Base-by-base conservation (phyloP, 2,888 invertebrate species). In the Spilarctia lutea region DNA sequence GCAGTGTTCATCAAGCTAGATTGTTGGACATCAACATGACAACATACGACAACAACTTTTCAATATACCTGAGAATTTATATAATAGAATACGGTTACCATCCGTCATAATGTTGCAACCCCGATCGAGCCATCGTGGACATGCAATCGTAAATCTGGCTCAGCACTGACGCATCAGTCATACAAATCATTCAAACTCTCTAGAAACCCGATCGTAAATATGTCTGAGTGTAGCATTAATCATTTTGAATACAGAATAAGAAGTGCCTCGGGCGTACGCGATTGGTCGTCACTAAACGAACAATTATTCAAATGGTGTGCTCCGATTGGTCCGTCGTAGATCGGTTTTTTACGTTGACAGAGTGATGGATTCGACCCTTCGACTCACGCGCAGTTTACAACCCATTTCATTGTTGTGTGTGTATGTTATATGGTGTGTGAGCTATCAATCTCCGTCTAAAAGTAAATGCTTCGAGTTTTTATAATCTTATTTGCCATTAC, bases 281-380 rank as follows among this genome's bases (percentile, higher is more conserved):
- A 96, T 96, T 96, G 95, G 95, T 87, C 89, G 89, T 86, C 85
- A 85, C 89, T 85, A 90, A 91, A 90, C 92, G 94, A 93, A 94
- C 94, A 94, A 95, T 95, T 96, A 96, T 96, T 95, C 94, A 94
- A 95, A 95, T 91, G 89, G 87, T 85, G 91, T 86, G 83, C 88
- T 83, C 85, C 86, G 89, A 95, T 95, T 96, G 95, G 95, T 85
- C 88, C 86, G 82, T 80, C 85, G 83, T 85, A 85, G 85, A 88
- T 87, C 88, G 90, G 93, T 94, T 94, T 94, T 94, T 93, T 91
- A 89, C 89, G 88, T 88, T 91, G 94, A 93, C 94, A 94, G 90
- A 87, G 90, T 94, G 95, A 96, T 94, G 92, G 94, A 94, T 94
- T 91, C 94, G 93, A 90, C 94, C 94, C 94, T 94, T 93, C 94